Conservation (phyloP, 2,888 invertebrate genomes). For the Limnephilus marmoratus region DNA sequence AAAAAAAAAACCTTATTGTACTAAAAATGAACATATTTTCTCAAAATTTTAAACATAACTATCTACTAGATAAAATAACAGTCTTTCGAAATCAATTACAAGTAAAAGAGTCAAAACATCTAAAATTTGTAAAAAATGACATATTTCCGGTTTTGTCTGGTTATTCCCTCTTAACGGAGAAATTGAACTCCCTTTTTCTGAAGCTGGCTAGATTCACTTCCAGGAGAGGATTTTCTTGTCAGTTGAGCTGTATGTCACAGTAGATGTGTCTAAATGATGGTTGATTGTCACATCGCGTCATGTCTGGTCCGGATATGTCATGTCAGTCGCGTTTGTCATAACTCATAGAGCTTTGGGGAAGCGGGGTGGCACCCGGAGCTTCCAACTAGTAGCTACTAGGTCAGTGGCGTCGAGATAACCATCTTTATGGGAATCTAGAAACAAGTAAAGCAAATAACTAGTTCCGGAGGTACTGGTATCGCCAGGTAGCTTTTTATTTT, state of each 20-base stretch:
- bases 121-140: too few species aligned
- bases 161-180: too few species aligned
- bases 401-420: conserved; percentile 5
- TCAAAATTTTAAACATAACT: too few species aligned
- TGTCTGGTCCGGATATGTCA: conserved; percentile 42
- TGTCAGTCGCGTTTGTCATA: conserved; percentile 51
- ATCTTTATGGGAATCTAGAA: background rate
- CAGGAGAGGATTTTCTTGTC: background rate
- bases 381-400: background rate
- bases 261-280: background rate
- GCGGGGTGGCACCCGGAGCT: background rate
- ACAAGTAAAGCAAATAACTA: background rate
- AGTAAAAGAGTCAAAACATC: too few species aligned
- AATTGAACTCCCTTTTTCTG: too few species aligned
- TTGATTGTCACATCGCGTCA: conserved; percentile 31
- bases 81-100: too few species aligned
- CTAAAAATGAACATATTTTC: too few species aligned
- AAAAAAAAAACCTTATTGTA: too few species aligned
- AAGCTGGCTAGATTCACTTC: background rate
- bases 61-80: too few species aligned
- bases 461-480: background rate
- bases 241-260: background rate
- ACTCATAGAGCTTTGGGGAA: conserved; percentile 25
- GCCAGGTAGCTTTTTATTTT: background rate
- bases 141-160: too few species aligned